Evolutionary conservation across 2,797 vertebrate species (phyloP).

Genomic region (Linurgus olivaceus): DNA sequence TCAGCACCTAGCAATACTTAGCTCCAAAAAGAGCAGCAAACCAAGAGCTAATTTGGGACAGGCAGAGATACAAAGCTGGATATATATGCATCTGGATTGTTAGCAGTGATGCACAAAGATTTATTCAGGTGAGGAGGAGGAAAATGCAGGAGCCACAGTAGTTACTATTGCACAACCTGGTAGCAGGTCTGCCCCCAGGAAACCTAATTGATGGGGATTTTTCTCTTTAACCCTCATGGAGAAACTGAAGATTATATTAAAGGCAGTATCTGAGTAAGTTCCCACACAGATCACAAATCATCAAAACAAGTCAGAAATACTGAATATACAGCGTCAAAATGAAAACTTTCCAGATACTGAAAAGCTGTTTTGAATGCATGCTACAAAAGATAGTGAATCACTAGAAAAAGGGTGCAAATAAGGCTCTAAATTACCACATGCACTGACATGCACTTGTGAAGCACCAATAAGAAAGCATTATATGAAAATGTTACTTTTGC

Average conservation of each 20-base stretch:
- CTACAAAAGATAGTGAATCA: not conserved
- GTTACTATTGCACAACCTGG: not conserved
- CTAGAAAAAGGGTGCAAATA: not conserved
- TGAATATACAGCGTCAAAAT: not conserved
- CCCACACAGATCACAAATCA: not conserved
- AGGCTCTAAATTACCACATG: not conserved
- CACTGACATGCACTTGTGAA: not conserved
- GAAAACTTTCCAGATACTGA: not conserved
- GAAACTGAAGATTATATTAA: not conserved
- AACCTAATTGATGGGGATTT: not conserved
- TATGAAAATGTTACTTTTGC: not conserved
- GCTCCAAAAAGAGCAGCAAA: not conserved
- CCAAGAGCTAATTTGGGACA: not conserved
- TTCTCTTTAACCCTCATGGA: not conserved
- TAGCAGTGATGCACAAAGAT: not conserved
- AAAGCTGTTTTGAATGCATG: not conserved
- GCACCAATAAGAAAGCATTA: not conserved
- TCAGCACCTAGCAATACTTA: not conserved
- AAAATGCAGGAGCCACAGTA: not conserved
- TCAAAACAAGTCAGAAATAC: not conserved
- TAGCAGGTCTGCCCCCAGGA: not conserved
- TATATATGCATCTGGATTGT: not conserved
- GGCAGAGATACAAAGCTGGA: not conserved
- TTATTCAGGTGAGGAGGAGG: not conserved
- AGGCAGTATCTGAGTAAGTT: not conserved